Base-by-base conservation (phyloP, 2,888 invertebrate species). In the Tachina lurida region DNA sequence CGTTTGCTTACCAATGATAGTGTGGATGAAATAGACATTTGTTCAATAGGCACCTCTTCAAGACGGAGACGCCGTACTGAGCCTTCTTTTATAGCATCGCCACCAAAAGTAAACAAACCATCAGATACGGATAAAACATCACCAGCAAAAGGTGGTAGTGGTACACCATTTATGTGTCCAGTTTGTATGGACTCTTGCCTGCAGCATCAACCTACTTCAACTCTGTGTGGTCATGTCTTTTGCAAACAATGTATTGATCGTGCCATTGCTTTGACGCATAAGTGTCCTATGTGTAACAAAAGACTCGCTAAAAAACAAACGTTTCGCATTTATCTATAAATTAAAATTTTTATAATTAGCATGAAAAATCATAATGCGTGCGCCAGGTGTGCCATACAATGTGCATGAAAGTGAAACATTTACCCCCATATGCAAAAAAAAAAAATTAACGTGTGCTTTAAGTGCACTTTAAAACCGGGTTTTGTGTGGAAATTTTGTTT, bases 221-320 rank as follows among this genome's bases (percentile, higher is more conserved):
- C 91, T 7, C 84, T 88, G 41, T 91, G 91, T 71, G 91, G 91
- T 0, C 91, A 91, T 65, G 87, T 91, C 1, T 91, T 89, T 56
- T 91, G 91, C 31, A 86, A 88, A 1, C 12, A 0, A 0, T 91
- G 91, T 74, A 90, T 91, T 8, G 60, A 77, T 13, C 5, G 80
- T 12, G 89, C 88, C 4, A 52, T 89, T 8, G 78, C 70, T 0
- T 0, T 80, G 8, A 87, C 86, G 0, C 88, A 84, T 19, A 91
- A 90, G 17, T 91, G 91, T 17, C 91, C 91, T 0, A 70, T 91
- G 60, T 91, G 91, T 52, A 91, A 91, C 49, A 88, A 87, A 15
- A 90, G 88, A 62, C 9, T 89, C 0, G 70, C 43, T 0, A 22
- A 5, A 0, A 87, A 81, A 3, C 88, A 89, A 41, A 49, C 87